These are phyloP conservation scores for Cataglyphis rosenhaueri DNA, from an alignment of 2,888 invertebrate genomes.

Conservation along the genomic window DNA sequence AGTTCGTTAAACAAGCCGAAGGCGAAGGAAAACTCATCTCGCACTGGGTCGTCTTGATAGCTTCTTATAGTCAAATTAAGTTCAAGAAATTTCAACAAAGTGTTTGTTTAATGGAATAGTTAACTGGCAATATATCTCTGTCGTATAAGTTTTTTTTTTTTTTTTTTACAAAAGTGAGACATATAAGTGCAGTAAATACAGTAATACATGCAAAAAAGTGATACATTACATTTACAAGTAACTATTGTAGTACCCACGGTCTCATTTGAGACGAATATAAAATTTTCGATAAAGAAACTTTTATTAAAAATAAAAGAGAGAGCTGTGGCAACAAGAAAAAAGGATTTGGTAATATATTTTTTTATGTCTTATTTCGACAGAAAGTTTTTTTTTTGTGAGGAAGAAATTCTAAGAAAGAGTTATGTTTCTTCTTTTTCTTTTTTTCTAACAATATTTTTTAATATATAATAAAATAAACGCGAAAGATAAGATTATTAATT, in stretches of 20 bases:
- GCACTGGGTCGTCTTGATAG: not conserved
- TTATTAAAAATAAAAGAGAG: not conserved
- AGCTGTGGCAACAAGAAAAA: not conserved
- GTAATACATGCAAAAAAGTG: not conserved
- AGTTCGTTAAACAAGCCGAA: slow-evolving; percentile 56
- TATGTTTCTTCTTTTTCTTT: not conserved
- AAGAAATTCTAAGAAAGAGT: not conserved
- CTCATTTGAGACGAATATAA: not conserved
- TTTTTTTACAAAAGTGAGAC: not conserved
- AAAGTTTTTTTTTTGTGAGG: not conserved
- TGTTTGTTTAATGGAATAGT: not conserved
- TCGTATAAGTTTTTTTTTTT: too few species aligned
- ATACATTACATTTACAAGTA: not conserved
- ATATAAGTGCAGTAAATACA: not conserved
- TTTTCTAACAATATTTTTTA: not conserved
- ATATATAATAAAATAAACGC: not conserved
- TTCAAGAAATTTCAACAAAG: slow-evolving; percentile 10
- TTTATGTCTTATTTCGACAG: not conserved
- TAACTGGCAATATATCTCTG: not conserved
- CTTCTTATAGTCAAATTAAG: slow-evolving; percentile 10
- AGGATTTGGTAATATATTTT: slow-evolving; percentile 17
- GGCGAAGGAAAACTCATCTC: not conserved
- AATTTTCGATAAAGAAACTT: not conserved
- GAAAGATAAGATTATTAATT: slow-evolving; percentile 9
- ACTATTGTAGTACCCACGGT: not conserved